phyloP scores from a whole-genome alignment of 2,113 vertebrate genomes.

The Cyprinodon brontotheroides region DNA sequence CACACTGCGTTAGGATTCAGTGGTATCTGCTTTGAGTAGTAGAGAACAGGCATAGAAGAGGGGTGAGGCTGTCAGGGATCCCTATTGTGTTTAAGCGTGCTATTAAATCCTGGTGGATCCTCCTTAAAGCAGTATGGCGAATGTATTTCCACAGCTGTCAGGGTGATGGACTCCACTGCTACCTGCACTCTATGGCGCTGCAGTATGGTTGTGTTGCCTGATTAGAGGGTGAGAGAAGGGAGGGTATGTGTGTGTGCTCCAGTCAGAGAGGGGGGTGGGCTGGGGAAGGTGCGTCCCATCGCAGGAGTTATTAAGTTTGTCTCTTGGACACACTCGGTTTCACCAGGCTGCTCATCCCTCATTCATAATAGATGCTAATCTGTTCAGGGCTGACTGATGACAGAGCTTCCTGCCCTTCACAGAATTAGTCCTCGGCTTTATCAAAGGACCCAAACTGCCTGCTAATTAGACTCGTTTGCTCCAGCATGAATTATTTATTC shows the following conservation, averaged over 20 bases:
- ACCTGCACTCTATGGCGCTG: conserved; percentile 89
- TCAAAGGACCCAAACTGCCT: conserved; percentile 98
- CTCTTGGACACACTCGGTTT: conserved; percentile 95
- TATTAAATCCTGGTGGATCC: conserved; percentile 52
- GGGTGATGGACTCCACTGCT: conserved; percentile 87
- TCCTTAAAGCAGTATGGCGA: conserved; percentile 85
- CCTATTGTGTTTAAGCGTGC: conserved; percentile 56
- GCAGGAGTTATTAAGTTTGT: conserved; percentile 98
- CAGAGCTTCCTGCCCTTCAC: conserved; percentile 96
- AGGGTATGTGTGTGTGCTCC: conserved; percentile 28
- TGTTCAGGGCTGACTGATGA: conserved; percentile 97
- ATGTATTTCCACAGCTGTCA: conserved; percentile 93
- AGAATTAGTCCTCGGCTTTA: conserved; percentile 95
- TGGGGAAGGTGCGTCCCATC: conserved; percentile 88
- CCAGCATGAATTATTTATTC: conserved; percentile 99
- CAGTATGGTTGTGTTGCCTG: conserved; percentile 68
- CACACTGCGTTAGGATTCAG: conserved; percentile 4
- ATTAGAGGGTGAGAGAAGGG: conserved; percentile 15
- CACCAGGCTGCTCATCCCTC: conserved; percentile 90
- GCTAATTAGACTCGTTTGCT: conserved; percentile 99
- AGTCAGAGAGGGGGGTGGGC: conserved; percentile 69
- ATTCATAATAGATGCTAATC: conserved; percentile 99
- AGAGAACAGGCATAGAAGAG: conserved; percentile 20
- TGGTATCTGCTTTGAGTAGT: conserved; percentile 9
- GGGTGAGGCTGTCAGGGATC: conserved; percentile 20